Base-by-base conservation (phyloP, 1,140 invertebrate genomes). In the Andrena cerasifolii region DNA sequence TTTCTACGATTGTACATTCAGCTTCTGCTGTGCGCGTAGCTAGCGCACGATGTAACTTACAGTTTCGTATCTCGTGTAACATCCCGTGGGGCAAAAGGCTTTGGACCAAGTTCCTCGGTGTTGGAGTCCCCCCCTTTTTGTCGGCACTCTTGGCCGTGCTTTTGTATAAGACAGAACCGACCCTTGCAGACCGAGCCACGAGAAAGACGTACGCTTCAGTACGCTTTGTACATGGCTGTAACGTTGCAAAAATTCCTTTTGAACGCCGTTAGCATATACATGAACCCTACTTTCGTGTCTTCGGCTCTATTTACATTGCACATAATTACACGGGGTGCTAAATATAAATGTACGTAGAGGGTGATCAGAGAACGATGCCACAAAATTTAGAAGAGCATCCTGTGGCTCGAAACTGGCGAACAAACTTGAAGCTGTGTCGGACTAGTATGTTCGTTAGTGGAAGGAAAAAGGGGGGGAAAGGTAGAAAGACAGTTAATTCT, bases 81-180 rank as follows among this genome's bases (percentile, higher is more conserved):
- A 78, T 70, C 47, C 70, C 67, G 59, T 10, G 56, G 51, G 21
- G 72, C 59, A 77, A 77, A n/a, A 77, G 78, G 71, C 66, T 79
- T 80, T 74, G 78, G 45, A 73, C 62, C 26, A 74, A 83, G 73
- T 83, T 81, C 59, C 73, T 54, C 68, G 66, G 47, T 63, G 59
- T 47, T 31, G 18, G 5, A 51, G 61, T 68, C 28, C 28, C 67
- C 28, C 28, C 67, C 49, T 75, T 68, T 82, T 77, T 81, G 56
- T 31, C 59, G 63, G 36, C 56, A 43, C 71, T 67, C 62, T 62
- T 59, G 71, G 49, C 45, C 63, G 28, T 74, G 51, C 78, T 78
- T 80, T 82, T 76, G 63, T 82, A 63, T 66, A 80, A 76, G 63
- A 49, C 59, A 76, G 78, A 76, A 80, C 33, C 58, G 72, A 76